Conservation (phyloP, 2,888 invertebrate genomes). For the Rhodophaea formosa region DNA sequence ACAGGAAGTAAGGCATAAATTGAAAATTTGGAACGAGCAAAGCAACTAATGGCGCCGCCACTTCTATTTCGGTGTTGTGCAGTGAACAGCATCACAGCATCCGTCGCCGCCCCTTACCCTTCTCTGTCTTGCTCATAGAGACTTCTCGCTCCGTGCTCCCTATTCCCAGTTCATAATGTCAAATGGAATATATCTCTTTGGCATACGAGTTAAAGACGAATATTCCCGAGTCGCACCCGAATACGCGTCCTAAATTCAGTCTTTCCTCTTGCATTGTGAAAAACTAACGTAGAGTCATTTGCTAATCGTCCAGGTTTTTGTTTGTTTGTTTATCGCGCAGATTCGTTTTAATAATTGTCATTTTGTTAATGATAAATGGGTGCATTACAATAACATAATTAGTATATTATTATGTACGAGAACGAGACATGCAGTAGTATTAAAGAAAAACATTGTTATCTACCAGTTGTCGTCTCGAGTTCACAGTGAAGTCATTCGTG, state of each 20-base stretch:
- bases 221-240: conserved; percentile 53
- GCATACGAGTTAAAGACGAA: conserved; percentile 46
- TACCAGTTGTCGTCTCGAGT: conserved; percentile 36
- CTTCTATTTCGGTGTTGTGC: conserved; percentile 63
- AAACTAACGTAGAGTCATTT: conserved; percentile 39
- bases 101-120: conserved; percentile 48
- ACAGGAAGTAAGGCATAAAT: conserved; percentile 67
- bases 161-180: conserved; percentile 32
- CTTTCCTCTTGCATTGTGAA: conserved; percentile 42
- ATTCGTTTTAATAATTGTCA: not conserved
- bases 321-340: conserved; percentile 38
- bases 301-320: conserved; percentile 36
- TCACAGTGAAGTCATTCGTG: conserved; percentile 33
- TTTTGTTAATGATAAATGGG: not conserved
- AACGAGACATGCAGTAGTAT: conserved; percentile 16
- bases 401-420: conserved; percentile 15
- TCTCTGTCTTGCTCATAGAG: conserved; percentile 34
- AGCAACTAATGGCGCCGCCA: conserved; percentile 49
- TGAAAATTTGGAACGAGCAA: conserved; percentile 60
- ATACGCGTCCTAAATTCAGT: conserved; percentile 60
- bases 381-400: conserved; percentile 4
- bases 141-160: conserved; percentile 45
- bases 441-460: conserved; percentile 30
- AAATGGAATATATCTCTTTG: conserved; percentile 37
- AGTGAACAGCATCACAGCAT: conserved; percentile 49